These are phyloP conservation scores for Zaprionus taronus DNA, from an alignment of 1,140 invertebrate species.

Conservation along the genomic window DNA sequence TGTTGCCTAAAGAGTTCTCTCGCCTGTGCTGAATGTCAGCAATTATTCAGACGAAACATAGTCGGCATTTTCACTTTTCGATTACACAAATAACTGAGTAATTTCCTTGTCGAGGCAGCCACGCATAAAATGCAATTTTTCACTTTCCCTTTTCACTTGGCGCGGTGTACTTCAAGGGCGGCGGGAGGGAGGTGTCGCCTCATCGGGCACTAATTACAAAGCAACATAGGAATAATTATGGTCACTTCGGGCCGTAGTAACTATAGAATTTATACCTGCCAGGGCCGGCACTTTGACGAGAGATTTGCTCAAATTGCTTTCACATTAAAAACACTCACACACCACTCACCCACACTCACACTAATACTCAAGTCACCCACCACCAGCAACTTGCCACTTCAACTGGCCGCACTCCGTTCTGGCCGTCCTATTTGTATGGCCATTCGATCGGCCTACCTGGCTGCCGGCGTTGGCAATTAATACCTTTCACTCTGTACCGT, in stretches of 20 bases:
- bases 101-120: slow-evolving; percentile 69
- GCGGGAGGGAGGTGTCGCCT: slow-evolving; percentile 37
- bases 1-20: slow-evolving; percentile 38
- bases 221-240: slow-evolving; percentile 82
- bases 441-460: slow-evolving; percentile 60
- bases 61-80: slow-evolving; percentile 62
- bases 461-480: slow-evolving; percentile 66
- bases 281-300: slow-evolving; percentile 60
- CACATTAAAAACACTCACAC: slow-evolving; percentile 80
- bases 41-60: slow-evolving; percentile 58
- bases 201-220: slow-evolving; percentile 80
- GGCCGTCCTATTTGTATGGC: slow-evolving; percentile 18
- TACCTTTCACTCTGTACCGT: slow-evolving; percentile 74
- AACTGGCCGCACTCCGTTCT: background rate
- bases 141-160: slow-evolving; percentile 71
- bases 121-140: slow-evolving; percentile 79
- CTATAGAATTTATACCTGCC: slow-evolving; percentile 68
- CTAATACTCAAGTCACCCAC: slow-evolving; percentile 44
- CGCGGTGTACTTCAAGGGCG: slow-evolving; percentile 43
- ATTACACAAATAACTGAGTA: slow-evolving; percentile 70
- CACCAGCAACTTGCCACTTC: background rate
- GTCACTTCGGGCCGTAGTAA: slow-evolving; percentile 74
- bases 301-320: slow-evolving; percentile 81
- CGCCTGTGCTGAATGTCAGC: slow-evolving; percentile 42
- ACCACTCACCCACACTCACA: slow-evolving; percentile 41